A percentile compares a stretch with the other conserved stretches of the same genome.
phyloP scores from a whole-genome alignment of 30 jellyfish, hydroid and myxozoan species.

The Nemopilema nomurai region DNA sequence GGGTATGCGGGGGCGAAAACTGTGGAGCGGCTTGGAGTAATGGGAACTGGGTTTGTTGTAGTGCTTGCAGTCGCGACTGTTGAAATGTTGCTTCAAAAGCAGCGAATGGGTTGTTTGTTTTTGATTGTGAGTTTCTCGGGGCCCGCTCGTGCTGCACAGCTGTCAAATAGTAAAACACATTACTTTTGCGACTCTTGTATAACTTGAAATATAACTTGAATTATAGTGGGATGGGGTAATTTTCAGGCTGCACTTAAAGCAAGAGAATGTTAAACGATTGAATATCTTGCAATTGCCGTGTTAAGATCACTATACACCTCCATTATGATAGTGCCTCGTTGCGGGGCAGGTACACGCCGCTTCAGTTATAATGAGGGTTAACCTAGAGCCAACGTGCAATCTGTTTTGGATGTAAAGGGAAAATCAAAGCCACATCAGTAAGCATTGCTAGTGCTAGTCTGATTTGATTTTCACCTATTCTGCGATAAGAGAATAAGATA shows the following conservation, averaged over 20 bases:
- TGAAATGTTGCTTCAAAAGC: slow-evolving; percentile 65
- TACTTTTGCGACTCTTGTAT: neutral
- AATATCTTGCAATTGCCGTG: no score
- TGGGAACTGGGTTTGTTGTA: slow-evolving; percentile 77
- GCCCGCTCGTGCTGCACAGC: slow-evolving; percentile 99
- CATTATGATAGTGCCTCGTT: no score
- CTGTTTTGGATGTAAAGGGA: no score
- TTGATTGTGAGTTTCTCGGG: slow-evolving; percentile 81
- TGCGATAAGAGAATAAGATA: neutral
- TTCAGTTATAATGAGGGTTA: no score
- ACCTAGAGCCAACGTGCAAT: no score
- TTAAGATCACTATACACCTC: no score
- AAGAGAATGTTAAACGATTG: no score
- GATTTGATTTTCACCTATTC: neutral
- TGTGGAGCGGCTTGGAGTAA: slow-evolving; percentile 62
- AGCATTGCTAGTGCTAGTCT: neutral
- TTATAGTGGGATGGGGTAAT: no score
- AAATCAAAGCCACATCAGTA: neutral
- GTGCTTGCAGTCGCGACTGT: slow-evolving; percentile 56
- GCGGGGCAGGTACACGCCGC: no score
- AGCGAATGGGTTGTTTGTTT: slow-evolving; percentile 53
- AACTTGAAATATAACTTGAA: no score
- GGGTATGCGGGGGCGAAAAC: slow-evolving; percentile 97
- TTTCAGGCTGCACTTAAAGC: no score
- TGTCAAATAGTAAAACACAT: slow-evolving; percentile 3